Conservation (phyloP, 2,888 invertebrate genomes). For the Diloba caeruleocephala region DNA sequence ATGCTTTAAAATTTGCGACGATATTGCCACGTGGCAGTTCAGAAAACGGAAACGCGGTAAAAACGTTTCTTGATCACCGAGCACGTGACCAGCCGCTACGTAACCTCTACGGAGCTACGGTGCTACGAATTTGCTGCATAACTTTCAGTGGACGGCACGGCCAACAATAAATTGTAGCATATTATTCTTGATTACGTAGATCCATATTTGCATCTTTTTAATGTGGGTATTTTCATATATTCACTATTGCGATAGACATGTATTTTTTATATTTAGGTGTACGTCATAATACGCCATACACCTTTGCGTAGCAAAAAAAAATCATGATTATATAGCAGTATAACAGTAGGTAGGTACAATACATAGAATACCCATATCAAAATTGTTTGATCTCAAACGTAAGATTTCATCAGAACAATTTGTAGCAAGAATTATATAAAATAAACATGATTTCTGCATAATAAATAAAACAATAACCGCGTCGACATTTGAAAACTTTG, state of each 20-base stretch:
- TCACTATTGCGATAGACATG: no score
- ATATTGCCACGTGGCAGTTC: conserved; percentile 65
- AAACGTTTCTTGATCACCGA: conserved; percentile 79
- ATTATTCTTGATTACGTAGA: conserved; percentile 4
- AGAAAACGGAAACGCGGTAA: conserved; percentile 79
- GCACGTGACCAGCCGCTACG: conserved; percentile 74
- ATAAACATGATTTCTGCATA: neutral
- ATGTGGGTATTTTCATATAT: no score
- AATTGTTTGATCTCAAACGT: neutral
- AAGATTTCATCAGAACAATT: neutral
- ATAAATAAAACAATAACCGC: conserved; percentile 4
- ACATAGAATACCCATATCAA: neutral
- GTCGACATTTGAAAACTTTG: conserved; percentile 31
- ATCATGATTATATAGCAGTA: neutral
- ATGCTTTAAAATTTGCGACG: conserved; percentile 58
- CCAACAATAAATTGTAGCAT: conserved; percentile 7
- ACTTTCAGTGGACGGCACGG: conserved; percentile 6
- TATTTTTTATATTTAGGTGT: no score
- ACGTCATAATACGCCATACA: no score
- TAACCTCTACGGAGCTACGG: conserved; percentile 53
- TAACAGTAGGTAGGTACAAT: no score
- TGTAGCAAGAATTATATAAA: neutral
- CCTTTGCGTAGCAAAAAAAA: neutral
- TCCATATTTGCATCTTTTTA: no score
- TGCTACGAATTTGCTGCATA: conserved; percentile 41